Percentiles rank a stretch among this genome's conserved stretches.
These are phyloP conservation scores for Sminthurinus aureus DNA, from an alignment of 2,888 invertebrate species.

Conservation along the genomic window DNA sequence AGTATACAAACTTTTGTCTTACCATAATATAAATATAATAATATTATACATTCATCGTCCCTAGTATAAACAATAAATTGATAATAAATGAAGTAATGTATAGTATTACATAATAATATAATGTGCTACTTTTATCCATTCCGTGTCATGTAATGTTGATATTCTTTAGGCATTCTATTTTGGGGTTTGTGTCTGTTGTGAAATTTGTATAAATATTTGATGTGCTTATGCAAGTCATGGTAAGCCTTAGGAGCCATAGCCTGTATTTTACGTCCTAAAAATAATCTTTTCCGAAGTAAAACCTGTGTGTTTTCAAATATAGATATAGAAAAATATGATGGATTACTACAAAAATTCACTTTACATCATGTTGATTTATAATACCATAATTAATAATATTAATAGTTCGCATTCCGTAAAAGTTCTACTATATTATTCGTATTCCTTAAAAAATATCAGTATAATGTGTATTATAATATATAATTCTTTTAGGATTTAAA, in stretches of 20 bases:
- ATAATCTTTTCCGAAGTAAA: slow-evolving; percentile 75
- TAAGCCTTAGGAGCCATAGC: slow-evolving; percentile 78
- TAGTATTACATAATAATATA: too few relatives aligned
- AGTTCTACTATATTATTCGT: not conserved
- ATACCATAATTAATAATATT: too few relatives aligned
- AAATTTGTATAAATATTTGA: slow-evolving; percentile 73
- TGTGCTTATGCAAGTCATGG: slow-evolving; percentile 76
- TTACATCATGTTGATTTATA: too few relatives aligned
- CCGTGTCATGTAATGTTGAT: too few relatives aligned
- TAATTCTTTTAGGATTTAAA: not conserved
- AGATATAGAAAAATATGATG: slow-evolving; percentile 31
- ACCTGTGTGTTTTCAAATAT: slow-evolving; percentile 54
- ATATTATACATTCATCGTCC: too few relatives aligned
- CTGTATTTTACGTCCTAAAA: slow-evolving; percentile 69
- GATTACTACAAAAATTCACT: too few relatives aligned
- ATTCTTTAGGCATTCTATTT: slow-evolving; percentile 17
- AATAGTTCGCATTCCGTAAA: not conserved
- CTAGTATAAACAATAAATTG: too few relatives aligned
- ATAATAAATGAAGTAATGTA: too few relatives aligned
- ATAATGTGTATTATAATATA: not conserved
- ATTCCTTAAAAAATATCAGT: not conserved
- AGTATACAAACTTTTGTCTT: too few relatives aligned
- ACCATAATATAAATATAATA: too few relatives aligned
- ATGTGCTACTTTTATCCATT: too few relatives aligned
- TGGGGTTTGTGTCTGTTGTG: slow-evolving; percentile 19